Conservation (phyloP, 2,888 invertebrate species). For the Aphrophora alni region DNA sequence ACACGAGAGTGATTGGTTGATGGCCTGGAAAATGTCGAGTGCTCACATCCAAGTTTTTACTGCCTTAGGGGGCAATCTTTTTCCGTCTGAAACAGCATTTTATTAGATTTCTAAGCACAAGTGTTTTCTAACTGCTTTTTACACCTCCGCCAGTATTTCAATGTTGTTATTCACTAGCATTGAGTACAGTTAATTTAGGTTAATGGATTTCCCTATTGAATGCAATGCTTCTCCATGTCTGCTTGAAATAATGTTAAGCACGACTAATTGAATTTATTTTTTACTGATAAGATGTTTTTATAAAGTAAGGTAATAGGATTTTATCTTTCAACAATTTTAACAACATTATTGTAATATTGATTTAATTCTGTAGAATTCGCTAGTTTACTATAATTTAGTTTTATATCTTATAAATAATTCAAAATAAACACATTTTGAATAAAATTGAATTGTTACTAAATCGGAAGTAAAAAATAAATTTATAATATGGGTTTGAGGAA, state of each 20-base stretch:
- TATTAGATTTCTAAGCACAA: slow-evolving; percentile 2
- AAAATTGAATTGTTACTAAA: too few species aligned
- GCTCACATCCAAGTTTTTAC: neutral
- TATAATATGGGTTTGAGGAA: too few species aligned
- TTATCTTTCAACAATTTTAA: neutral
- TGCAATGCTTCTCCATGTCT: neutral
- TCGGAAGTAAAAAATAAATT: too few species aligned
- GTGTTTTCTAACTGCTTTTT: neutral
- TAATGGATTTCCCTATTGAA: neutral
- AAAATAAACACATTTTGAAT: too few species aligned
- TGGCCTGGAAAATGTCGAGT: neutral
- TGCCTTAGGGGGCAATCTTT: neutral
- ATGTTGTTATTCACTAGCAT: neutral
- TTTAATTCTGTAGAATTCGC: neutral
- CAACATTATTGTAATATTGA: neutral
- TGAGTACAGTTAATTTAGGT: neutral
- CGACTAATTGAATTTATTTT: neutral
- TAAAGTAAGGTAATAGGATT: neutral
- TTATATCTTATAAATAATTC: too few species aligned
- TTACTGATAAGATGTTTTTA: neutral
- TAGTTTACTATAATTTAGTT: too few species aligned
- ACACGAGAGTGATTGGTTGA: neutral
- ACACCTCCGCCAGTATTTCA: neutral
- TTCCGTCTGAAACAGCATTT: neutral
- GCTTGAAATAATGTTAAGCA: neutral